A percentile compares a stretch with the other conserved stretches of the same genome.
Evolutionary conservation across 2,888 invertebrate species (phyloP).

Genomic region (Meganola albula): DNA sequence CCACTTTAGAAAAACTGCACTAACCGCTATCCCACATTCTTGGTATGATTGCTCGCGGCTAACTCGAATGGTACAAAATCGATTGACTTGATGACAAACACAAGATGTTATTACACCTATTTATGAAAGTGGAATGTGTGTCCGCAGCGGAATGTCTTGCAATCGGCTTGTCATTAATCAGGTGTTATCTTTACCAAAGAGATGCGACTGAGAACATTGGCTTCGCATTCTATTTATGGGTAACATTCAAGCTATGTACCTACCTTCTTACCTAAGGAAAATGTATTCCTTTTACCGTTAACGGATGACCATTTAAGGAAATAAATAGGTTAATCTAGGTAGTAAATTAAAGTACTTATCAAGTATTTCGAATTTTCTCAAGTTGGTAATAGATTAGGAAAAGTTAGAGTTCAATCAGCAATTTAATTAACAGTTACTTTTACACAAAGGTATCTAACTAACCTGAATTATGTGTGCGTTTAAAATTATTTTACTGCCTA

Average conservation of each 20-base stretch:
- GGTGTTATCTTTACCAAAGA: conserved; percentile 23
- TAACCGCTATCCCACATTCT: conserved; percentile 29
- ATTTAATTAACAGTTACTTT: too few species aligned
- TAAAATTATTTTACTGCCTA: too few species aligned
- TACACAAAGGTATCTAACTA: too few species aligned
- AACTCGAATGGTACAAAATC: conserved; percentile 20
- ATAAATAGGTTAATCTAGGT: too few species aligned
- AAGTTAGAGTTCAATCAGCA: too few species aligned
- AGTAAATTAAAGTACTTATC: too few species aligned
- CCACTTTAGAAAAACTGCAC: conserved; percentile 10
- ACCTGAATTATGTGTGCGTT: too few species aligned
- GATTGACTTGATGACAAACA: conserved; percentile 27
- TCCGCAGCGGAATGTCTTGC: conserved; percentile 28
- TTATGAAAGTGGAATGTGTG: conserved; percentile 36
- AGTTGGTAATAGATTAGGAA: too few species aligned
- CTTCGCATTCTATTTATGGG: conserved; percentile 37
- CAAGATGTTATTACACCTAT: conserved; percentile 20
- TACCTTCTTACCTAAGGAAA: conserved; percentile 23
- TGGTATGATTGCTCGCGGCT: conserved; percentile 18
- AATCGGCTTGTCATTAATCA: conserved; percentile 18
- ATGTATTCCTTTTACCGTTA: too few species aligned
- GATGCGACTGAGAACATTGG: conserved; percentile 19
- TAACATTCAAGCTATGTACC: conserved; percentile 24
- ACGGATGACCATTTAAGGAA: too few species aligned
- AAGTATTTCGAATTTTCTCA: too few species aligned